Percentiles rank a stretch among this genome's conserved stretches.
These are phyloP conservation scores for Sitodiplosis mosellana DNA, from an alignment of 1,140 invertebrate species.

Conservation along the genomic window DNA sequence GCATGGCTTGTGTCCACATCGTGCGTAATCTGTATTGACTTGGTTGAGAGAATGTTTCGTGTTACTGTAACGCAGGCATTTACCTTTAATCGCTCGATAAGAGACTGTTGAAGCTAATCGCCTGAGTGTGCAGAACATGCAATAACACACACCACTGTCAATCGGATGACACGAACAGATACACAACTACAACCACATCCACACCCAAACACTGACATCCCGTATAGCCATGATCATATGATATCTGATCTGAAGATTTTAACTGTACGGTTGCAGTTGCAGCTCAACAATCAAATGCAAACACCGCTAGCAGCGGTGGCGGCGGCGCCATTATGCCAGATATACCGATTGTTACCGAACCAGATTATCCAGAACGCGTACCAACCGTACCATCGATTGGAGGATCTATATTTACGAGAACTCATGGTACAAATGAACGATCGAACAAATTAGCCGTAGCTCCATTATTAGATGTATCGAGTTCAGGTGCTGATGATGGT, in stretches of 20 bases:
- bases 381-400: constrained; percentile 5
- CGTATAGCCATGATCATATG: constrained; percentile 21
- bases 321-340: constrained; percentile 18
- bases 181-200: too few species aligned
- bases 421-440: not conserved
- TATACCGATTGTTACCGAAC: constrained; percentile 11
- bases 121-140: too few species aligned
- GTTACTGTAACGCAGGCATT: too few species aligned
- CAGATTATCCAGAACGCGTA: constrained; percentile 9
- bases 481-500: constrained; percentile 3
- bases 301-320: constrained; percentile 6
- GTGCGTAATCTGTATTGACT: too few species aligned
- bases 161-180: too few species aligned
- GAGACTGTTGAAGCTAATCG: too few species aligned
- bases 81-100: too few species aligned
- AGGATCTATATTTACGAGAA: not conserved
- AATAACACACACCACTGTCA: too few species aligned
- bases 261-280: constrained; percentile 8
- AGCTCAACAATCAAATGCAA: constrained; percentile 7
- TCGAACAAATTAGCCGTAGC: not conserved
- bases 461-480: constrained; percentile 3
- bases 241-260: not conserved
- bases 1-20: too few species aligned
- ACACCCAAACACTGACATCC: not conserved
- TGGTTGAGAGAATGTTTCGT: too few species aligned